Base-by-base conservation (phyloP, 2,888 invertebrate genomes). In the Amphipyra tragopoginis region DNA sequence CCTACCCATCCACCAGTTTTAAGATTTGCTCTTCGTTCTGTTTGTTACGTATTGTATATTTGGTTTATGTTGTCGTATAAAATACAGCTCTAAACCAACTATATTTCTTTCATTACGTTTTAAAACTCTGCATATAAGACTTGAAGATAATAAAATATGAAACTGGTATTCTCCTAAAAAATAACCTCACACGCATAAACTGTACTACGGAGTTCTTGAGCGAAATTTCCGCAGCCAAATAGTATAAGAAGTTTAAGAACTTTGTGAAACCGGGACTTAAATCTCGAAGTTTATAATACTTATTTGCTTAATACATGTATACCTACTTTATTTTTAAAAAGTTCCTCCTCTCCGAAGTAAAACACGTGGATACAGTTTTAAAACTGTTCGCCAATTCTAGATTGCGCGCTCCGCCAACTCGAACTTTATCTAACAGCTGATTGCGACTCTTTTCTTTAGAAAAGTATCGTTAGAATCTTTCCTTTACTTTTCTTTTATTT, bases 351-450 rank as follows among this genome's bases (percentile, higher is more conserved):
- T 72, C 63, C 45, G 63, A 51, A 81, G 79, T 81, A 79, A 82
- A 89, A 84, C 84, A 87, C 86, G 84, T 87, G 86, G 82, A 85
- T 84, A 83, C 84, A 89, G 85, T 90, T 90, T 85, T 84, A 86
- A 88, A 90, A 89, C 86, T 89, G 86, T 87, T 87, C 85, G 82
- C 83, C 87, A 87, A 87, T 91, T 88, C 86, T 81, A 90, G 88
- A 89, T 88, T 86, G 87, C 77, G 77, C 88, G 87, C 86, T 89
- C 80, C 80, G 80, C 79, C 82, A 83, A 86, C 76, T 83, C 79
- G 73, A 92, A 93, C 88, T 93, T 92, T 90, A 88, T 90, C 90
- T 89, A 90, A 88, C 88, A 89, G 87, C 86, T 92, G 92, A 92
- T 92, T 93, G 92, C 89, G 85, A 88, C 82, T 87, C 84, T 84